These are phyloP conservation scores for Malaclemys terrapin DNA, from an alignment of 2,113 vertebrate species.

Conservation along the genomic window DNA sequence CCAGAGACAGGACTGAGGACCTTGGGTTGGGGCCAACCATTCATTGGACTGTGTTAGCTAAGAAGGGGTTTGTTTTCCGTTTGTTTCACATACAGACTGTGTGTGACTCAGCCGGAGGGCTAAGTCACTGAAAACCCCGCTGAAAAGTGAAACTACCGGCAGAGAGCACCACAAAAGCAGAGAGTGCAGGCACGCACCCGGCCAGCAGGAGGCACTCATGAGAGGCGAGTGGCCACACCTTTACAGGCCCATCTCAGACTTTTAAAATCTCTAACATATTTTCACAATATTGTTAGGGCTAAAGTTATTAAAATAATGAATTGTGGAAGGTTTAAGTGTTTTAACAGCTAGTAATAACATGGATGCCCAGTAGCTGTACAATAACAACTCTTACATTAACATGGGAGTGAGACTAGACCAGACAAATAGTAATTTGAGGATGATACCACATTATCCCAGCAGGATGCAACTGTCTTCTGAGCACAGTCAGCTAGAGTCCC, in stretches of 20 bases:
- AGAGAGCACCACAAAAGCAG: too few species aligned
- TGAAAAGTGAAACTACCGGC: too few species aligned
- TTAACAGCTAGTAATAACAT: neutral
- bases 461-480: neutral
- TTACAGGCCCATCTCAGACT: neutral
- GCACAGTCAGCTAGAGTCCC: accelerated
- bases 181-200: too few species aligned
- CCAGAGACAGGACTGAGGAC: too few species aligned
- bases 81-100: too few species aligned
- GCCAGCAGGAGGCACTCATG: too few species aligned
- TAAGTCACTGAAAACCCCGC: too few species aligned
- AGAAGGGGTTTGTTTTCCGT: too few species aligned
- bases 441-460: neutral
- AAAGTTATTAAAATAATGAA: neutral
- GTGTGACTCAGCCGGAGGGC: too few species aligned
- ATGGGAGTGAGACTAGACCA: neutral
- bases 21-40: too few species aligned
- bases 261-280: neutral
- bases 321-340: neutral
- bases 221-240: too few species aligned
- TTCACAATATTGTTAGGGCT: neutral
- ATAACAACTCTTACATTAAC: neutral
- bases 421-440: neutral
- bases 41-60: too few species aligned
- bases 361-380: neutral